A percentile compares a stretch with the other conserved stretches of the same genome.
Evolutionary conservation across 64 coral and sea anemone species (phyloP).

Genomic region (Porites lutea): DNA sequence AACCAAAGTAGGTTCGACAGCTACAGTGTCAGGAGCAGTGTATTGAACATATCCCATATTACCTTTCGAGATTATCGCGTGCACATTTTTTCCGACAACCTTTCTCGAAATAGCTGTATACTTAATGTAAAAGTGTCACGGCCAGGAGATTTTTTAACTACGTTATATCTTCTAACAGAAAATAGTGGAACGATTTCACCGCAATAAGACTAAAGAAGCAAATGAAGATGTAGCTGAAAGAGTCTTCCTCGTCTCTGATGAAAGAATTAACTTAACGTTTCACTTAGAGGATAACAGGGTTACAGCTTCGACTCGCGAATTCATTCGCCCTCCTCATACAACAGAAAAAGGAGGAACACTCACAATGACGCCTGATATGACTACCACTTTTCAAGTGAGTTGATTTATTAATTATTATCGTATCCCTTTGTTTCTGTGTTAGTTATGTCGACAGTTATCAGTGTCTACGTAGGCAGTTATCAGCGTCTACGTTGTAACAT

Average conservation of each 20-base stretch:
- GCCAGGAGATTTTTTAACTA: background rate
- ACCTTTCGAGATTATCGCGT: too few species aligned
- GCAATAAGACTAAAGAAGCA: slow-evolving; percentile 78
- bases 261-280: slow-evolving; percentile 96
- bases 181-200: slow-evolving; percentile 97
- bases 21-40: too few species aligned
- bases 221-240: slow-evolving; percentile 96
- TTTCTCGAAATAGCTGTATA: too few species aligned
- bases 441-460: too few species aligned
- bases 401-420: background rate
- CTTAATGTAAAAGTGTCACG: too few species aligned
- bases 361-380: slow-evolving; percentile 98
- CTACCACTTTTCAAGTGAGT: slow-evolving; percentile 95
- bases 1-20: too few species aligned
- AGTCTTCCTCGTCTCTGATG: slow-evolving; percentile 87
- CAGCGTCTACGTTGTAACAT: too few species aligned
- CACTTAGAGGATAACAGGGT: slow-evolving; percentile 95
- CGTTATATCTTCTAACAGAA: slow-evolving; percentile 62
- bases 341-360: slow-evolving; percentile 89
- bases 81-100: too few species aligned
- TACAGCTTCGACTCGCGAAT: slow-evolving; percentile 94
- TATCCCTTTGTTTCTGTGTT: background rate
- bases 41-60: too few species aligned
- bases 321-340: slow-evolving; percentile 86
- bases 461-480: too few species aligned